Base-by-base conservation (phyloP, 1,140 invertebrate genomes). In the Pentalonia nigronervosa region DNA sequence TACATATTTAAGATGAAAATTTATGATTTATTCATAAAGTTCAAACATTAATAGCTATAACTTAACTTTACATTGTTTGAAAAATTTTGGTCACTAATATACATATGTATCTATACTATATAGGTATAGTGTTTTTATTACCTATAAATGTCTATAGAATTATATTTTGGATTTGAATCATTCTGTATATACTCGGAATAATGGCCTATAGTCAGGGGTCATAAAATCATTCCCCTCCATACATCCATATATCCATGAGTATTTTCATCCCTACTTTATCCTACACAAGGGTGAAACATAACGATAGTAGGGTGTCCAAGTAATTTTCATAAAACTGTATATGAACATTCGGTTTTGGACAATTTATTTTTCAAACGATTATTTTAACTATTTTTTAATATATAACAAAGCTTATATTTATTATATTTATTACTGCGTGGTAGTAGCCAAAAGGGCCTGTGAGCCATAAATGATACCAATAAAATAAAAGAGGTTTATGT, bases 201-300 rank as follows among this genome's bases (percentile, higher is more conserved):
- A 60, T 90, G 53, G 25, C 36, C n/a, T 36, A 89, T 53, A 34
- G 20, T 34, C 25, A 14, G 7, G 17, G 36, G 53, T 60, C 50
- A 90, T 90, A 67, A 90, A 60, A 90, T 60, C 23, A 90, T 60
- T 67, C 36, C 89, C 89, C 53, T 90, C 89, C 89, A 45, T 56
- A n/a, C n/a, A n/a, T n/a, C n/a, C 88, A 60, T 53, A 56, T 23
- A 56, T 90, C 50, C 25, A 90, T 30, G 89, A 60, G 53, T 60
- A 90, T 90, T 90, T 45, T 23, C 53, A 90, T 60, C 50, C 36
- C 89, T 45, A 90, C 89, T 60, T 60, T 41, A 45, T 90, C 7
- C 56, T 30, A 23, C 21, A 41, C 9, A 90, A 60, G 89, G 53
- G 89, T 90, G 53, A 60, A 60, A n/a, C 88, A 56, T 1, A 41